Evolutionary conservation across 1,140 invertebrate species (phyloP), one percentile per base, ranked within the genome.

Genomic region (Spodoptera litura): DNA sequence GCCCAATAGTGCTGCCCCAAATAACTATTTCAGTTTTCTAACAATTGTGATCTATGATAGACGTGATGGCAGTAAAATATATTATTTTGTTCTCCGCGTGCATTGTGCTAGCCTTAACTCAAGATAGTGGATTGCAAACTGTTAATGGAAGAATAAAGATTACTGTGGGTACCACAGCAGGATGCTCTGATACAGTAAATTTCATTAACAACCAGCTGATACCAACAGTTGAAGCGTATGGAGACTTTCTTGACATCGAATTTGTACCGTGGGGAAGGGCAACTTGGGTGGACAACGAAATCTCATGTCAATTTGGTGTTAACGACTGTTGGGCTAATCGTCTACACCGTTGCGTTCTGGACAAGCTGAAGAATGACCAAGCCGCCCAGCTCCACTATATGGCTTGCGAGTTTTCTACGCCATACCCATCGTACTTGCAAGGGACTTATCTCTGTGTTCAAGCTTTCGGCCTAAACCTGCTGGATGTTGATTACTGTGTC

Each of bases 261-360:
- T 94, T 94, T 52, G 82, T 94, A 0, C 89, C 92, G 2, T 95
- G 94, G 94, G 94, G 91, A 5, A 87, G 89, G 55, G 87, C 91
- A 2, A 64, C 25, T 31, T 80, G 88, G 15, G 62, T 78, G 27
- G 70, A 76, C 11, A 81, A 87, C n/a, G 87, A 83, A 9, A 64
- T 91, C 0, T 62, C 64, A 3, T 95, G 93, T 59, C 91, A 93
- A 58, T 94, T 91, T 68, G 84, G 85, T 8, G 35, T 35, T 0
- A 80, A 62, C 6, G 91, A 94, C 58, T 95, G 94, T 78, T 92
- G 86, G 85, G 93, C 89, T 1, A 94, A 95, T 72, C 85, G 89
- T 13, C 82, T 94, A 11, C 92, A 94, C 15, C 85, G 91, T 58
- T 95, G 94, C 70, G 87, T 80, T 4, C 70, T 95, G 1, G 72